Conservation (phyloP, 2,888 invertebrate genomes). For the Synanthedon vespiformis region DNA sequence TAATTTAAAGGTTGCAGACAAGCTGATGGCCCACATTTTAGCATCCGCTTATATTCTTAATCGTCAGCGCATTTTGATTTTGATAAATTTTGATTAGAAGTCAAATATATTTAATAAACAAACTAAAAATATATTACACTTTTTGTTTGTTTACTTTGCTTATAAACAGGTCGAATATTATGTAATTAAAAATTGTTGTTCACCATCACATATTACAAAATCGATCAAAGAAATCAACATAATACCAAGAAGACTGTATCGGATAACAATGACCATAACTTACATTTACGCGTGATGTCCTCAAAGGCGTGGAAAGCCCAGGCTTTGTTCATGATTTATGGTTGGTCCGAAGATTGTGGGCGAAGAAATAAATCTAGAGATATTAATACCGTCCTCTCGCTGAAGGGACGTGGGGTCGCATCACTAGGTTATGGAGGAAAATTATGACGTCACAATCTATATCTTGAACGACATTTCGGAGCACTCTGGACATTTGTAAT, state of each 20-base stretch:
- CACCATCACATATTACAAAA: no score
- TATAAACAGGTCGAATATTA: no score
- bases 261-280: slow-evolving; percentile 45
- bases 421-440: slow-evolving; percentile 16
- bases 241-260: slow-evolving; percentile 17
- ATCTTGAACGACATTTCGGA: slow-evolving; percentile 2
- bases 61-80: no score
- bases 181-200: no score
- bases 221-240: background rate
- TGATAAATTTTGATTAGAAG: no score
- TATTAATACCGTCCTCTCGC: slow-evolving; percentile 27
- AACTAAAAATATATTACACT: no score
- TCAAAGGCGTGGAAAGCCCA: slow-evolving; percentile 12
- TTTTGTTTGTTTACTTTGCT: no score
- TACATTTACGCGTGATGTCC: slow-evolving; percentile 38
- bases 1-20: no score
- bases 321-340: slow-evolving; percentile 33
- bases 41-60: no score
- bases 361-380: slow-evolving; percentile 39
- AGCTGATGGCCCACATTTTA: no score
- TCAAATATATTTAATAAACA: no score
- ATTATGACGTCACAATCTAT: slow-evolving; percentile 9
- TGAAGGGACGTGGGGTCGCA: slow-evolving; percentile 7
- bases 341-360: slow-evolving; percentile 38
- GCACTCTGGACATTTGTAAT: background rate